Evolutionary conservation across 2,113 vertebrate species (phyloP).

Genomic region (Galemys pyrenaicus): DNA sequence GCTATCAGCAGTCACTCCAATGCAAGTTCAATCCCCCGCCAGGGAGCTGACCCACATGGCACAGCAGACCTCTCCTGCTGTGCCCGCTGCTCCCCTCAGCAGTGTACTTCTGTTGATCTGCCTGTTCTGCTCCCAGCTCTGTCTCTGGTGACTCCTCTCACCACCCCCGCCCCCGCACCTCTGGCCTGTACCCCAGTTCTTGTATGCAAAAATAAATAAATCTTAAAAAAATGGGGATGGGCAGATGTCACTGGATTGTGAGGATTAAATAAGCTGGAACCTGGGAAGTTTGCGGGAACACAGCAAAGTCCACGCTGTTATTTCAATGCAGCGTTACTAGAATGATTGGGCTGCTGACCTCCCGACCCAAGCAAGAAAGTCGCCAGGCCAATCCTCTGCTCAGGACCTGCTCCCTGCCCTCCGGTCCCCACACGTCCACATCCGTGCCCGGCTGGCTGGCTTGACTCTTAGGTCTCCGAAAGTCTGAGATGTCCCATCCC

Average conservation of each 20-base stretch:
- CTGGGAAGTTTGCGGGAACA: not conserved
- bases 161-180: too few relatives aligned
- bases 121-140: too few relatives aligned
- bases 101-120: too few relatives aligned
- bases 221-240: not conserved
- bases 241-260: not conserved
- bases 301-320: rapidly evolving
- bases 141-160: too few relatives aligned
- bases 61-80: too few relatives aligned
- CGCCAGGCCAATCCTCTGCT: not conserved
- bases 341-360: not conserved
- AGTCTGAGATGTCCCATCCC: not conserved
- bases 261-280: not conserved
- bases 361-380: not conserved
- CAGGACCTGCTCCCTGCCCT: not conserved
- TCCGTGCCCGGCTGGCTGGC: not conserved
- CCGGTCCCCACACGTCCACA: not conserved
- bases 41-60: too few relatives aligned
- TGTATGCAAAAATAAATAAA: too few relatives aligned
- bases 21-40: too few relatives aligned
- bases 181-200: too few relatives aligned
- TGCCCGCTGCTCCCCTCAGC: too few relatives aligned
- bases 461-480: not conserved
- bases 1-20: too few relatives aligned
- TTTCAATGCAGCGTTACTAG: rapidly evolving